phyloP scores from a whole-genome alignment of 2,888 invertebrate genomes.

The Arrhopalites spinosus region DNA sequence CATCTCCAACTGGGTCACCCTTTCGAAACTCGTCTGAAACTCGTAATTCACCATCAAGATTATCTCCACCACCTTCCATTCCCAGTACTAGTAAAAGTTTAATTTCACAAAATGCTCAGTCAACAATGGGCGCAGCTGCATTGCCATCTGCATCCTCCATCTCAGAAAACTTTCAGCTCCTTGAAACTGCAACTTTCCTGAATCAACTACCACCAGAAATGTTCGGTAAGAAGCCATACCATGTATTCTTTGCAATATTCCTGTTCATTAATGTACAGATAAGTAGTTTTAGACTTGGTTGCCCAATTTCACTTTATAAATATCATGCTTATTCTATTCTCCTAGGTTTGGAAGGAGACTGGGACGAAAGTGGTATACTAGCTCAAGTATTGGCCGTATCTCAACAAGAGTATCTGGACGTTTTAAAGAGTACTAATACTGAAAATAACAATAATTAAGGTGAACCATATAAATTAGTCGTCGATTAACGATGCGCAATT shows the following conservation, averaged over 20 bases:
- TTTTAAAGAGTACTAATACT: conserved; percentile 62
- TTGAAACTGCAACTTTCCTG: conserved; percentile 62
- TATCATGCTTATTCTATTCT: conserved; percentile 29
- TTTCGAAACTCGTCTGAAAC: conserved; percentile 48
- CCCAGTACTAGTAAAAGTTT: conserved; percentile 54
- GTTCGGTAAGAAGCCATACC: conserved; percentile 59
- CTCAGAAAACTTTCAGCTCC: conserved; percentile 56
- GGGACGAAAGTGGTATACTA: conserved; percentile 71
- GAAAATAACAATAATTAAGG: conserved; percentile 24
- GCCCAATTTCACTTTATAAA: neutral
- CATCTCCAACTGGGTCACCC: conserved; percentile 51
- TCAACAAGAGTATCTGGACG: conserved; percentile 73
- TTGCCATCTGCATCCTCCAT: conserved; percentile 31
- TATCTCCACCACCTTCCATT: conserved; percentile 54
- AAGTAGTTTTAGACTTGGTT: too few relatives aligned
- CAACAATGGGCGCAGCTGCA: conserved; percentile 9
- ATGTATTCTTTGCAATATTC: too few relatives aligned
- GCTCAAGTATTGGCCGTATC: conserved; percentile 75
- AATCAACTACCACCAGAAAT: conserved; percentile 62
- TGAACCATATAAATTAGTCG: neutral
- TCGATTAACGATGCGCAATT: too few relatives aligned
- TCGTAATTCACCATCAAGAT: conserved; percentile 50
- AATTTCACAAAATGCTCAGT: conserved; percentile 14
- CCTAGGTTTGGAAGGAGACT: conserved; percentile 67
- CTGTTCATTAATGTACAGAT: too few relatives aligned